A percentile compares a stretch with the other conserved stretches of the same genome.
Evolutionary conservation across 37 sponge, comb jelly and placozoan species (phyloP).

Genomic region (Cliona cf. orientalis): DNA sequence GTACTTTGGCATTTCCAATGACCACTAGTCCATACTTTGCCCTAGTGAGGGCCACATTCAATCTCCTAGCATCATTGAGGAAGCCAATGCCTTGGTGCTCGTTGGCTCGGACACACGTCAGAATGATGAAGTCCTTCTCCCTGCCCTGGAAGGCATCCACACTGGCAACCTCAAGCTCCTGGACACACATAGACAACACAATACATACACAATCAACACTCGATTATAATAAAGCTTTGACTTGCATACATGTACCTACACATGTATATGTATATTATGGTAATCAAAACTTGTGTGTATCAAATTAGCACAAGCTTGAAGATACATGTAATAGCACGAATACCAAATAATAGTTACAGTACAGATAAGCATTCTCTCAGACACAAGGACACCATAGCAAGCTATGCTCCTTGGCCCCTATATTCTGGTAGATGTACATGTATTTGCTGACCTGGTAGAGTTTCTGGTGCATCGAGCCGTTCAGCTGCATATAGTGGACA

Average conservation of each 20-base stretch:
- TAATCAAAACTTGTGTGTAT: no score
- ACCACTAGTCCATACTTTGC: slow-evolving; percentile 93
- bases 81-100: slow-evolving; percentile 98
- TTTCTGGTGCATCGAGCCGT: slow-evolving; percentile 83
- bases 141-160: slow-evolving; percentile 99
- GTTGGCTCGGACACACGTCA: slow-evolving; percentile 93
- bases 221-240: not conserved
- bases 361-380: slow-evolving; percentile 5
- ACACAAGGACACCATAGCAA: not conserved
- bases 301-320: no score
- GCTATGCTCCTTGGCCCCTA: not conserved
- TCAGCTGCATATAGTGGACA: slow-evolving; percentile 93
- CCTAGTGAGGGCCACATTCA: slow-evolving; percentile 96
- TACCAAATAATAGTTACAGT: not conserved
- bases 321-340: no score
- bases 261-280: not conserved
- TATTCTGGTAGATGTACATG: not conserved
- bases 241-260: not conserved
- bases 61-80: slow-evolving; percentile 93
- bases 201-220: slow-evolving; percentile 14
- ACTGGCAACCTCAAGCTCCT: slow-evolving; percentile 96
- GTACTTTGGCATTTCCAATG: slow-evolving; percentile 94
- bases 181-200: not conserved
- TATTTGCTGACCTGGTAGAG: slow-evolving; percentile 78
- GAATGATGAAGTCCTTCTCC: slow-evolving; percentile 97